Conservation (phyloP, 2,888 invertebrate genomes). For the Cosmia pyralina region DNA sequence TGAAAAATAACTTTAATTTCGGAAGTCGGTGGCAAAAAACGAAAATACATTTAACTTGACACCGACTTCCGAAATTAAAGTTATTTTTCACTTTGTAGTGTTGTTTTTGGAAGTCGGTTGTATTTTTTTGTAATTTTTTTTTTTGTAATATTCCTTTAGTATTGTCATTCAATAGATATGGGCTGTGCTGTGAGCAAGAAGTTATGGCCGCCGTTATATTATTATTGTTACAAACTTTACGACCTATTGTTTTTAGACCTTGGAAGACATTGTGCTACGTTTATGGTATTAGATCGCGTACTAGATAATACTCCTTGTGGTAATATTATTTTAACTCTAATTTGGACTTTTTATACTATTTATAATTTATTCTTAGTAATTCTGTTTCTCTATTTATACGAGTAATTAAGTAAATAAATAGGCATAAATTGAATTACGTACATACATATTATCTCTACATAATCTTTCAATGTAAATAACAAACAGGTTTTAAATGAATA, state of each 20-base stretch:
- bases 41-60: no score
- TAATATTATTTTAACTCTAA: neutral
- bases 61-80: no score
- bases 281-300: slow-evolving; percentile 22
- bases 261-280: slow-evolving; percentile 11
- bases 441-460: neutral
- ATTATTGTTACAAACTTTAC: slow-evolving; percentile 24
- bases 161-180: slow-evolving; percentile 11
- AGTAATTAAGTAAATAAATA: neutral
- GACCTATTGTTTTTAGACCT: slow-evolving; percentile 6
- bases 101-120: no score
- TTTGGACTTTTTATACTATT: neutral
- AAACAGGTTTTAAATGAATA: slow-evolving; percentile 38
- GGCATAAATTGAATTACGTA: neutral
- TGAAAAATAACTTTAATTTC: no score
- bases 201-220: slow-evolving; percentile 10
- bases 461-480: slow-evolving; percentile 19
- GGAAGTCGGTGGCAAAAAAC: no score
- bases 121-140: no score
- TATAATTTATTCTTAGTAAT: neutral
- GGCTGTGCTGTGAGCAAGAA: slow-evolving; percentile 16
- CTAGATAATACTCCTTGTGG: slow-evolving; percentile 15
- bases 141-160: slow-evolving; percentile 9
- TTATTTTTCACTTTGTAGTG: no score
- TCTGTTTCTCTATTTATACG: neutral